Percentiles rank a stretch among this genome's conserved stretches.
Conservation (phyloP, 2,113 vertebrate species). For the Leuciscus idus region DNA sequence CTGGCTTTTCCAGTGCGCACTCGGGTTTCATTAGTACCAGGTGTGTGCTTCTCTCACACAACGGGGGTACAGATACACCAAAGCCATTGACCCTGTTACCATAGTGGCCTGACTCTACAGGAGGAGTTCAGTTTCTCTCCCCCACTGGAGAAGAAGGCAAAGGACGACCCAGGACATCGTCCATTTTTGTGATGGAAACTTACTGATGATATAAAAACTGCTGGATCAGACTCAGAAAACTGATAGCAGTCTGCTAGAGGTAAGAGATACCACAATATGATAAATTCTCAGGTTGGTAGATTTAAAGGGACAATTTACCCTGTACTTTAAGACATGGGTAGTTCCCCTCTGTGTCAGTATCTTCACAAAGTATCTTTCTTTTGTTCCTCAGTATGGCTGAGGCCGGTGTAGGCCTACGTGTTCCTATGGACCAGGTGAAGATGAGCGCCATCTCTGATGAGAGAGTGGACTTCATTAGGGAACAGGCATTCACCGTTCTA, state of each 20-base stretch:
- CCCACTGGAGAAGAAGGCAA: background rate
- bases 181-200: background rate
- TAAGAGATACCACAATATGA: background rate
- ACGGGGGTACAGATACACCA: conserved; percentile 34
- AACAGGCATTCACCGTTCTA: conserved; percentile 77
- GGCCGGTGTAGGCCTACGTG: conserved; percentile 35
- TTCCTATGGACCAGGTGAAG: conserved; percentile 64
- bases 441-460: conserved; percentile 73
- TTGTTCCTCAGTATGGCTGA: conserved; percentile 51
- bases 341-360: background rate
- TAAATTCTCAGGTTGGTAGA: background rate
- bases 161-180: background rate
- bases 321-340: background rate
- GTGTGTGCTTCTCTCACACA: conserved; percentile 27
- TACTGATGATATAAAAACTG: background rate
- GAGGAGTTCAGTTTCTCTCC: conserved; percentile 46
- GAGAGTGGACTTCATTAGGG: conserved; percentile 78
- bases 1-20: background rate
- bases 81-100: conserved; percentile 29
- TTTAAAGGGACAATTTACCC: background rate
- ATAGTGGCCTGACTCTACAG: conserved; percentile 38
- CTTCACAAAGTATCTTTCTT: too few relatives aligned
- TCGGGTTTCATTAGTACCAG: conserved; percentile 56
- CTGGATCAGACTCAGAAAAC: background rate
- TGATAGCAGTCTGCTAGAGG: background rate